Base-by-base conservation (phyloP, 2,113 vertebrate genomes). In the Tachysurus vachellii region DNA sequence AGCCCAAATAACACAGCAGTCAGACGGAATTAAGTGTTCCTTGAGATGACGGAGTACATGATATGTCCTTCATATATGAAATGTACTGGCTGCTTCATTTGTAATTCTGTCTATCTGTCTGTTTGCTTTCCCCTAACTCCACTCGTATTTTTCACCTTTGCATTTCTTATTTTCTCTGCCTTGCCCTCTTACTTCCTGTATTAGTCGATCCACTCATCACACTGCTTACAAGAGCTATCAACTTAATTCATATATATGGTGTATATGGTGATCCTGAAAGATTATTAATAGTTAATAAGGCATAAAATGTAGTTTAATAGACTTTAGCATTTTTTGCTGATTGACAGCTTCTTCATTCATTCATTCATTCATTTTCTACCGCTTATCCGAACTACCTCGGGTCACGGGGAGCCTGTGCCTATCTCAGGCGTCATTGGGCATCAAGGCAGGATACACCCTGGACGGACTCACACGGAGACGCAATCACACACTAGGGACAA, bases 1-100 rank as follows among this genome's bases (percentile, higher is more conserved):
- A 85, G 57, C 17, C 44, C 44, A 14, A 12, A 59, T 73, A 56
- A 57, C n/a, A 57, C 14, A 73, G 71, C 84, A 77, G 84, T 64
- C 26, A 16, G 36, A 28, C 70, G 44, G 84, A 75, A 64, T 61
- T 42, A 36, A 47, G 36, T 50, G 54, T 85, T 50, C 56, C n/a
- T 76, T 2, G 6, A 70, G 66, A 17, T 47, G 42, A 75, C 47
- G 53, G 71, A 50, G 57, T 9, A 31, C 42, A 54, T 66, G n/a
- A 66, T 71, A 64, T 31, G 16, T 28, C 26, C 57, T 26, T 47
- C 44, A 28, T 77, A 85, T 64, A 77, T 77, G 4, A 53, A 77
- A 1, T 10, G n/a, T 50, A 50, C 84, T 50, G 28, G 16, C 36
- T 28, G 56, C 26, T 62, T 59, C 23, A 85, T 75, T 62, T 57